Conservation (phyloP, 2,113 vertebrate genomes). For the Stigmatopora nigra region DNA sequence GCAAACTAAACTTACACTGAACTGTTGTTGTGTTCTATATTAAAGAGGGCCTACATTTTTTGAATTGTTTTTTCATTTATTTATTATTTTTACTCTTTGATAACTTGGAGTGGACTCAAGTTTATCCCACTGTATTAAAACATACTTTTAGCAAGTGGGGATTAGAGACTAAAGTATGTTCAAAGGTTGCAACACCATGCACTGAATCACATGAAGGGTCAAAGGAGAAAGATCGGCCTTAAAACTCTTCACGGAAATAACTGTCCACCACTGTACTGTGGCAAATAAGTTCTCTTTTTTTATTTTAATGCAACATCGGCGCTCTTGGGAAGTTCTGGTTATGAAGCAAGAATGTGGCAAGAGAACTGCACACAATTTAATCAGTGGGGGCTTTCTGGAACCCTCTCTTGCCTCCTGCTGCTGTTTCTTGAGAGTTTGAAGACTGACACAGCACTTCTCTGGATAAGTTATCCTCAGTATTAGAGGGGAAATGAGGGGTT, state of each 20-base stretch:
- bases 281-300: conserved; percentile 46
- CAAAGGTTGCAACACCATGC: conserved; percentile 33
- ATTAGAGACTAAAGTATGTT: conserved; percentile 55
- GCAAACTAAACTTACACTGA: no score
- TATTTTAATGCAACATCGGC: conserved; percentile 56
- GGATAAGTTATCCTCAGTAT: conserved; percentile 60
- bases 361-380: conserved; percentile 47
- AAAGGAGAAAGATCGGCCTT: conserved; percentile 26
- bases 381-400: conserved; percentile 48
- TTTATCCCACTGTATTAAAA: no score
- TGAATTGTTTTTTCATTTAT: no score
- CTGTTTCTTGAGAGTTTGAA: conserved; percentile 32
- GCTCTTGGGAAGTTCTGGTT: conserved; percentile 45
- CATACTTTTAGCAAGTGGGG: conserved; percentile 35
- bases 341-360: conserved; percentile 34
- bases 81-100: no score
- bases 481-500: conserved; percentile 40
- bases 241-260: conserved; percentile 28
- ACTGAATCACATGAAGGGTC: conserved; percentile 23
- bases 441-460: conserved; percentile 55
- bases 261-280: conserved; percentile 2
- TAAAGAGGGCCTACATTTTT: no score
- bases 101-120: no score
- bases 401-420: conserved; percentile 42
- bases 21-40: no score